Percentiles rank a stretch among this genome's conserved stretches.
Evolutionary conservation across 2,113 vertebrate species (phyloP).

Genomic region (Spea bombifrons): DNA sequence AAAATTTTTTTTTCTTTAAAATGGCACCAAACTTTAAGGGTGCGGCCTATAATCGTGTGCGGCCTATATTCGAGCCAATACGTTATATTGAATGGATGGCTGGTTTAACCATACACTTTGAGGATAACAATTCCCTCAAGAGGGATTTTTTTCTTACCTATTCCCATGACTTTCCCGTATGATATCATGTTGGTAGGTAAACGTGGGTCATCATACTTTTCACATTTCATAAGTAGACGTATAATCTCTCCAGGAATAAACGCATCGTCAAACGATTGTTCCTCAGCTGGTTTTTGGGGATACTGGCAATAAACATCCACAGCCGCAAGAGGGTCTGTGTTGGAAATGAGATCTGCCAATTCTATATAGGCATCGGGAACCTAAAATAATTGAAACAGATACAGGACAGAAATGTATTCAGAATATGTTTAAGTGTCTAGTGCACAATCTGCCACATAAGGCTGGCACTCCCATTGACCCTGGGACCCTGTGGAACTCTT

Average conservation of each 20-base stretch:
- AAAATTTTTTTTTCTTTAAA: no score
- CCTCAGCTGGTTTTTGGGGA: conserved; percentile 56
- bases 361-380: conserved; percentile 63
- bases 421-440: no score
- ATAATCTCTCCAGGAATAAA: conserved; percentile 66
- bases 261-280: conserved; percentile 64
- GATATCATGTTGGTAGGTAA: conserved; percentile 57
- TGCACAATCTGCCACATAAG: no score
- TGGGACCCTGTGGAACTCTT: no score
- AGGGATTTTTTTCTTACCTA: conserved; percentile 54
- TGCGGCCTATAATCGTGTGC: no score
- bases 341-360: conserved; percentile 60
- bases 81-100: no score
- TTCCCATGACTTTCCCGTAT: conserved; percentile 65
- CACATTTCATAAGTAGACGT: conserved; percentile 59
- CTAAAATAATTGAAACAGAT: conserved; percentile 37
- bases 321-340: conserved; percentile 57
- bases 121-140: no score
- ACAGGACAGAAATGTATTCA: no score
- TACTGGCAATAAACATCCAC: conserved; percentile 64
- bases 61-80: no score
- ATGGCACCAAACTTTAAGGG: no score
- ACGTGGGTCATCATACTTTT: conserved; percentile 61
- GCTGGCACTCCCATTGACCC: no score
- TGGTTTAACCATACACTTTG: no score